A percentile compares a stretch with the other conserved stretches of the same genome.
Evolutionary conservation across 2,888 invertebrate species (phyloP).

Genomic region (Synergus japonicus): DNA sequence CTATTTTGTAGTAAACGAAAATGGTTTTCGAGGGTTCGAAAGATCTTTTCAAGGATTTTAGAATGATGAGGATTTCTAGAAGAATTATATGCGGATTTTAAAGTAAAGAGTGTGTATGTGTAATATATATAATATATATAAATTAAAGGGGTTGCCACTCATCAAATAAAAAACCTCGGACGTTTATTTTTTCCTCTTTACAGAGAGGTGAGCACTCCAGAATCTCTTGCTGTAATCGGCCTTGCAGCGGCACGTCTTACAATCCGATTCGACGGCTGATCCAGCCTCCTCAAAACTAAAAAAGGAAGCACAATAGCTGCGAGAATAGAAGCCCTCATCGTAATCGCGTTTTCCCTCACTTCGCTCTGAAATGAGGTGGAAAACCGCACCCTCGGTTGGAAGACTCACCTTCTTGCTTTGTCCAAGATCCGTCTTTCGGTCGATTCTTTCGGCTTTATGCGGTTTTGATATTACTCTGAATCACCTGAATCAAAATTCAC

Average conservation of each 20-base stretch:
- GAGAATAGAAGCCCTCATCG: constrained; percentile 61
- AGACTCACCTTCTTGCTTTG: constrained; percentile 55
- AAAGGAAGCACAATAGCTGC: constrained; percentile 60
- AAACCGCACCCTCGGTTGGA: constrained; percentile 69
- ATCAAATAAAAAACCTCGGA: neutral
- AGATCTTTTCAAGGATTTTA: too few species aligned
- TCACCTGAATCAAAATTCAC: constrained; percentile 53
- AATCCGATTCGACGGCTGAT: constrained; percentile 73
- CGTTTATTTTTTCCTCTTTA: constrained; percentile 23
- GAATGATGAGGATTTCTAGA: too few species aligned
- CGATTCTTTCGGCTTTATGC: constrained; percentile 61
- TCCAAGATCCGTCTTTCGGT: constrained; percentile 54
- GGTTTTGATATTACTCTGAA: constrained; percentile 69
- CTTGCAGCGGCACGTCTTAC: constrained; percentile 57
- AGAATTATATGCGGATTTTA: neutral
- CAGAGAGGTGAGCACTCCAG: constrained; percentile 47
- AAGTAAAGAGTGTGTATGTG: neutral
- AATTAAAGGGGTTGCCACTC: neutral
- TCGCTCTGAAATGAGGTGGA: constrained; percentile 75
- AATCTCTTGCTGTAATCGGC: constrained; percentile 40
- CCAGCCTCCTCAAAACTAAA: constrained; percentile 55
- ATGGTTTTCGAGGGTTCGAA: too few species aligned
- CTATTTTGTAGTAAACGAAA: too few species aligned
- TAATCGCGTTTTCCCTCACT: constrained; percentile 72
- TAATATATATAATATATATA: neutral